phyloP scores from a whole-genome alignment of 2,113 vertebrate species.

The Zapornia atra region DNA sequence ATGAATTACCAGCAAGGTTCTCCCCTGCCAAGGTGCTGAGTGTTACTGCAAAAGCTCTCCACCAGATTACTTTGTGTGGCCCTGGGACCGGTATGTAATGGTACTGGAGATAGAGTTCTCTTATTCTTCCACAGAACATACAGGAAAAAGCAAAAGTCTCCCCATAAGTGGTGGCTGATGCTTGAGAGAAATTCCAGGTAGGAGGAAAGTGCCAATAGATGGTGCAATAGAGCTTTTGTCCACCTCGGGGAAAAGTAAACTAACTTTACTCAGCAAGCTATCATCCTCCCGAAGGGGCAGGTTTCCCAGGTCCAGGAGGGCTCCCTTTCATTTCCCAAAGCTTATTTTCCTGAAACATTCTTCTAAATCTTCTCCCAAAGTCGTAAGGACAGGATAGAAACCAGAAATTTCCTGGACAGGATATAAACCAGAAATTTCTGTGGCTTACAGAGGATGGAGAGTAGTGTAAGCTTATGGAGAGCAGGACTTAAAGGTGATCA shows the following conservation, averaged over 20 bases:
- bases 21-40: accelerated
- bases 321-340: not conserved
- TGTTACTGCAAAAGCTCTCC: not conserved
- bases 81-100: accelerated
- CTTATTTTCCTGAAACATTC: not conserved
- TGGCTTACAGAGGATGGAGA: not conserved
- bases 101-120: not conserved
- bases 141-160: not conserved
- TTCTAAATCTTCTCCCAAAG: not conserved
- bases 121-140: accelerated
- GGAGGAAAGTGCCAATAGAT: not conserved
- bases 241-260: not conserved
- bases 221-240: not conserved
- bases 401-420: not conserved
- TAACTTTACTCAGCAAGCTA: not conserved
- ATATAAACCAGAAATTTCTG: not conserved
- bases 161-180: not conserved
- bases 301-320: not conserved
- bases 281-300: too few relatives aligned
- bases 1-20: not conserved
- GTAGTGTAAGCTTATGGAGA: not conserved
- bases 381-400: not conserved
- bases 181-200: not conserved
- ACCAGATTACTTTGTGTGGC: not conserved
- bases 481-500: not conserved